Evolutionary conservation across 2,113 vertebrate species (phyloP).

Genomic region (Siniperca chuatsi): DNA sequence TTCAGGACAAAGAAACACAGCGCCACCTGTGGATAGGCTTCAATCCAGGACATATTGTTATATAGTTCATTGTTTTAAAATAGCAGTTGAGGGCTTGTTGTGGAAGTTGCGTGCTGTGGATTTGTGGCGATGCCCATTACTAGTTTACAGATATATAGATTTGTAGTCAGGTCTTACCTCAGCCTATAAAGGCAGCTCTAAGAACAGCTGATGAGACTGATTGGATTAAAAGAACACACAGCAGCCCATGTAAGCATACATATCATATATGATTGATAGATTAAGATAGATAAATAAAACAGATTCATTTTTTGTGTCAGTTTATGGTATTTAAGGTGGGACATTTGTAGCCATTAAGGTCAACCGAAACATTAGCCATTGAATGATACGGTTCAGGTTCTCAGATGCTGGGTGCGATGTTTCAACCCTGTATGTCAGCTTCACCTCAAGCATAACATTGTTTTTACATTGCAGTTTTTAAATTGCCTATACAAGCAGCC

Average conservation of each 20-base stretch:
- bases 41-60: not conserved
- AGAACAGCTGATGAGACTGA: not conserved
- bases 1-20: constrained; percentile 37
- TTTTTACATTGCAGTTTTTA: constrained; percentile 27
- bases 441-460: constrained; percentile 20
- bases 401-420: not conserved
- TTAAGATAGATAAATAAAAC: not conserved
- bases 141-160: not conserved
- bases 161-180: not conserved
- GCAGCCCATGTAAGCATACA: not conserved
- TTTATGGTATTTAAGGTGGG: not conserved
- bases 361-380: not conserved
- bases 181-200: not conserved
- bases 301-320: not conserved
- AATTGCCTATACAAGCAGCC: constrained; percentile 17
- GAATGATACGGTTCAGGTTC: not conserved
- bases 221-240: not conserved
- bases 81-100: not conserved
- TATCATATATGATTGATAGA: not conserved
- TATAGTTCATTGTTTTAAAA: not conserved
- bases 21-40: constrained; percentile 53
- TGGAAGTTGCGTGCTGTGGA: not conserved
- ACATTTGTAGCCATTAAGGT: not conserved
- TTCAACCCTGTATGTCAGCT: not conserved
- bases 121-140: not conserved